Conservation (phyloP, 2,113 vertebrate species). For the Desmodus rotundus region DNA sequence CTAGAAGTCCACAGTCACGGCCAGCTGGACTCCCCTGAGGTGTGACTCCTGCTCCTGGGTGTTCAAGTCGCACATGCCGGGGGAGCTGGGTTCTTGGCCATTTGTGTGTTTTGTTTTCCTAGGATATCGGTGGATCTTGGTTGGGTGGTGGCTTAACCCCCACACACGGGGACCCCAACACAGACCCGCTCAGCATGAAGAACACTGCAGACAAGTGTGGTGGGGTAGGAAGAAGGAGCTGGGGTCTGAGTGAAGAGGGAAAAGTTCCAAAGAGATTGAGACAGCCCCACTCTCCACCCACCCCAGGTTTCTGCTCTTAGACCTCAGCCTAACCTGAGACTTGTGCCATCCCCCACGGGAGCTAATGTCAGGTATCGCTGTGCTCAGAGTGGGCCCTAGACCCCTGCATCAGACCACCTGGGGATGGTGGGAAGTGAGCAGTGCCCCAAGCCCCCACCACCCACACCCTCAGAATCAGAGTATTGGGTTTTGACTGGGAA, state of each 20-base stretch:
- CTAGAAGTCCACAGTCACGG: constrained; percentile 34
- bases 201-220: accelerated
- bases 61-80: neutral
- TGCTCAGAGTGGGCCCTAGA: neutral
- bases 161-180: neutral
- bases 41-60: neutral
- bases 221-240: neutral
- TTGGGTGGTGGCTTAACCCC: neutral
- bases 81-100: constrained; percentile 18
- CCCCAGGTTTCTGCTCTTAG: neutral
- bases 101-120: constrained; percentile 32
- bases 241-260: neutral
- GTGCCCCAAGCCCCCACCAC: too few species aligned
- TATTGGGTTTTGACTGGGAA: neutral
- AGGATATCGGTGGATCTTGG: neutral
- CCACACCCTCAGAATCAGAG: neutral
- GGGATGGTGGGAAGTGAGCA: neutral
- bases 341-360: neutral
- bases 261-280: neutral
- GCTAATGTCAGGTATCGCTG: neutral
- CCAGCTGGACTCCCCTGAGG: constrained; percentile 57
- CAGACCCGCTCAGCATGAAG: neutral
- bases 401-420: neutral
- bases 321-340: neutral
- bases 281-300: too few species aligned